These are phyloP conservation scores for Sorex fumeus DNA, from an alignment of 2,113 vertebrate genomes.

Conservation along the genomic window DNA sequence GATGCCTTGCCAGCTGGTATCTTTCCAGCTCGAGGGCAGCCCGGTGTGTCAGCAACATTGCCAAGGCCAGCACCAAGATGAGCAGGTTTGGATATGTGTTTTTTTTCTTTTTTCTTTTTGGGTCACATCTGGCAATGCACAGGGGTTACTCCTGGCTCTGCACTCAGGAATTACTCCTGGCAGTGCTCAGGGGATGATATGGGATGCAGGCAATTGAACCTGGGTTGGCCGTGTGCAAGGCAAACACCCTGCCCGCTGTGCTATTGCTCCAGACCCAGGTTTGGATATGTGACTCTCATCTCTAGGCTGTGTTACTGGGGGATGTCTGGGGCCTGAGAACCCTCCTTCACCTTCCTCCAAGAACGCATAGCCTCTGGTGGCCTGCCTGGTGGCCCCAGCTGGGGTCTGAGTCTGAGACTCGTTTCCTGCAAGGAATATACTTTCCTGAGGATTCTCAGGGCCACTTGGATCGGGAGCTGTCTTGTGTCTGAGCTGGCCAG, in stretches of 20 bases:
- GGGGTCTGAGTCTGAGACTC: not conserved
- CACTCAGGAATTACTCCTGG: no score
- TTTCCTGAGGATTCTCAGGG: not conserved
- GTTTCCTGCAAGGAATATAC: not conserved
- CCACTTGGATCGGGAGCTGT: not conserved
- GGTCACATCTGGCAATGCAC: no score
- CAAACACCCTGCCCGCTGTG: no score
- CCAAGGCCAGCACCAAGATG: not conserved
- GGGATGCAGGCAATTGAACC: no score
- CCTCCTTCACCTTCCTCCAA: not conserved
- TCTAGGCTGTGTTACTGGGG: not conserved
- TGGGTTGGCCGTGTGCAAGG: no score
- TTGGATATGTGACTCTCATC: fast-evolving
- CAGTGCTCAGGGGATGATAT: no score
- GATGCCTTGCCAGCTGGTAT: constrained; percentile 45
- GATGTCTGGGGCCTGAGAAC: not conserved
- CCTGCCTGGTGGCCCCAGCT: not conserved
- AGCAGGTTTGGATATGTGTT: fast-evolving
- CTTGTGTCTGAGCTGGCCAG: not conserved
- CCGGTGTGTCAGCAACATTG: not conserved
- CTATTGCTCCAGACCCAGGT: no score
- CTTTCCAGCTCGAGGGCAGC: not conserved
- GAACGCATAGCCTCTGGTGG: not conserved
- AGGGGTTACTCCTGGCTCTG: no score
- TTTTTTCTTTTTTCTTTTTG: no score